Evolutionary conservation across 2,797 vertebrate genomes (phyloP).

Genomic region (Pelochelys cantorii): DNA sequence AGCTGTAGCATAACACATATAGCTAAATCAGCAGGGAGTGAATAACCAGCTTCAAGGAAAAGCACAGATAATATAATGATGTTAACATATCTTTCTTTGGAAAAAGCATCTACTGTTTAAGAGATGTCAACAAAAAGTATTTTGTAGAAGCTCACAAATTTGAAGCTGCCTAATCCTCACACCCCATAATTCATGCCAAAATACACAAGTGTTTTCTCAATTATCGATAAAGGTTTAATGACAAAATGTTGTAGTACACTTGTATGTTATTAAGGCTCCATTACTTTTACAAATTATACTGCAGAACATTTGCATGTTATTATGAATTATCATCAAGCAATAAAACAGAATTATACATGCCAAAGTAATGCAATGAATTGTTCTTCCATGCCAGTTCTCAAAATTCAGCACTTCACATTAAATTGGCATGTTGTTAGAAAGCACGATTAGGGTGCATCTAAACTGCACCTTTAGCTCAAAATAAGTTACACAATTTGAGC

Average conservation of each 20-base stretch:
- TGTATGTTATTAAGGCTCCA: background rate
- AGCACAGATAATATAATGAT: too few relatives aligned
- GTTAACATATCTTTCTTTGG: too few relatives aligned
- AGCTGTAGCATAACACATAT: too few relatives aligned
- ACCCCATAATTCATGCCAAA: background rate
- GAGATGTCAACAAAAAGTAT: background rate
- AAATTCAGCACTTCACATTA: background rate
- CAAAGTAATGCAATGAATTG: background rate
- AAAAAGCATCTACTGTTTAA: too few relatives aligned
- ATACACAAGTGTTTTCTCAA: background rate
- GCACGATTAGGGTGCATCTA: background rate
- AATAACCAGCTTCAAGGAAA: too few relatives aligned
- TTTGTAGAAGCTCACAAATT: background rate
- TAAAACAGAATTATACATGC: background rate
- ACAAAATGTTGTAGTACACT: rapidly evolving
- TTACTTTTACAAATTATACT: background rate
- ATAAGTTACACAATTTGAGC: too few relatives aligned
- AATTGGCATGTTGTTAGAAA: background rate
- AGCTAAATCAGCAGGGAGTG: too few relatives aligned
- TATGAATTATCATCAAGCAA: background rate
- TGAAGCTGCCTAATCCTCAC: background rate
- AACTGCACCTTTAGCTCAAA: too few relatives aligned
- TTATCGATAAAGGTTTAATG: background rate
- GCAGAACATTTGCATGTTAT: background rate
- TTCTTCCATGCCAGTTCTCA: background rate